Base-by-base conservation (phyloP, 2,113 vertebrate species). In the Ardeotis arabs region DNA sequence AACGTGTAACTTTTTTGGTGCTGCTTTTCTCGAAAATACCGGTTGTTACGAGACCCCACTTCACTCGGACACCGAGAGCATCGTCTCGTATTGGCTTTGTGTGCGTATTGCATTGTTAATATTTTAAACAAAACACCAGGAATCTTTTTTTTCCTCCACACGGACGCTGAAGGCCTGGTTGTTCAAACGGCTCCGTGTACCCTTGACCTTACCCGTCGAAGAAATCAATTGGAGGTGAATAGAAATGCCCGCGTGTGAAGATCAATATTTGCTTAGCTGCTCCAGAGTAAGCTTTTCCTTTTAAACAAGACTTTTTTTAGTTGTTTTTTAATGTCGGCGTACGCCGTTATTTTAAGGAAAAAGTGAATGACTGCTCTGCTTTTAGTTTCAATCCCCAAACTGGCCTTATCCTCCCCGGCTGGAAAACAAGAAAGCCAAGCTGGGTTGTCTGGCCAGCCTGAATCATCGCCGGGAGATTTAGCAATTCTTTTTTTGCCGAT, bases 91-190 rank as follows among this genome's bases (percentile, higher is more conserved):
- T 22, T 35, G 67, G 55, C 11, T 63, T 75, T 3, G 2, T 3
- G 0, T 4, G 33, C n/a, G 25, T 21, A 44, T 44, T 5, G 1
- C 33, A 2, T 45, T 1, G 5, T 49, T 67, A 23, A 5, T 59
- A 24, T 50, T 89, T 84, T 27, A 64, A 93, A 45, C 3, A 41
- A 56, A 50, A 62, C 10, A 4, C 33, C 6, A 15, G 22, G 41
- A 58, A 44, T 44, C 21, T 21, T 28, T 13, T 50, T 85, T n/a
- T 14, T 2, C 16, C 22, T 14, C 6, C 5, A 1, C 17, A 8
- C 0, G 4, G 47, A 27, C 62, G 28, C 55, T n/a, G 55, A 27
- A 60, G 39, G 28, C 35, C 16, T 50, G 68, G 8, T 72, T 11
- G 23, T 76, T 63, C 14, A 23, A 21, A 16, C 39, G 21, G 9